Conservation (phyloP, 2,888 invertebrate species). For the Orthonychiurus folsomi region DNA sequence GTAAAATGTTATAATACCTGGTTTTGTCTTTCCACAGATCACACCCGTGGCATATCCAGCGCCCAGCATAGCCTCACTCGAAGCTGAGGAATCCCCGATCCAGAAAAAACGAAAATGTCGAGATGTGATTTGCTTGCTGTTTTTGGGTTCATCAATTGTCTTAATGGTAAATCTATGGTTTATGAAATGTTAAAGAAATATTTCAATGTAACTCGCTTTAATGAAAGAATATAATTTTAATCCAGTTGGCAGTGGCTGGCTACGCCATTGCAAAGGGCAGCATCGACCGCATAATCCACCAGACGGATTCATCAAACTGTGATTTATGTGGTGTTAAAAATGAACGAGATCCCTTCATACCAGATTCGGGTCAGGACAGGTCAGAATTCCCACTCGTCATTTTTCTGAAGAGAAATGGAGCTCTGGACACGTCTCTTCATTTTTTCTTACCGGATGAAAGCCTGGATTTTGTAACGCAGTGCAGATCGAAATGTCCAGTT, state of each 20-base stretch:
- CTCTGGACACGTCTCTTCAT: not conserved
- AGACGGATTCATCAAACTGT: constrained; percentile 44
- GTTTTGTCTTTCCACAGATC: constrained; percentile 2
- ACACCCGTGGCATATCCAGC: not conserved
- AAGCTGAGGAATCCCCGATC: constrained; percentile 20
- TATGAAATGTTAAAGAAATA: not conserved
- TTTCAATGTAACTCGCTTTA: not conserved
- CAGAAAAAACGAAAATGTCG: constrained; percentile 47
- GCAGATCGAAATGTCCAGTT: not conserved
- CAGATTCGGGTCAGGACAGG: constrained; percentile 46
- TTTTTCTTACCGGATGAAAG: not conserved
- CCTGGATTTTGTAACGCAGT: not conserved
- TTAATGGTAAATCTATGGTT: constrained; percentile 49
- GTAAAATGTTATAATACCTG: too few relatives aligned
- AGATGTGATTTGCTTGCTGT: constrained; percentile 50
- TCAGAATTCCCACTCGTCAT: constrained; percentile 30
- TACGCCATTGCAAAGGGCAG: constrained; percentile 51
- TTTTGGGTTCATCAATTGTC: constrained; percentile 50
- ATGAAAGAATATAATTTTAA: constrained; percentile 20
- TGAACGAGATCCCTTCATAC: constrained; percentile 18
- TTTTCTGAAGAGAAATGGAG: constrained; percentile 40
- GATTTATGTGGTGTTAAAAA: constrained; percentile 56
- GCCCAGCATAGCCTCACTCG: not conserved
- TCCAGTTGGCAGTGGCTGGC: constrained; percentile 44
- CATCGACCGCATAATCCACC: constrained; percentile 49